A percentile compares a stretch with the other conserved stretches of the same genome.
Evolutionary conservation across 2,888 invertebrate species (phyloP).

Genomic region (Lasioglossum marginatum): DNA sequence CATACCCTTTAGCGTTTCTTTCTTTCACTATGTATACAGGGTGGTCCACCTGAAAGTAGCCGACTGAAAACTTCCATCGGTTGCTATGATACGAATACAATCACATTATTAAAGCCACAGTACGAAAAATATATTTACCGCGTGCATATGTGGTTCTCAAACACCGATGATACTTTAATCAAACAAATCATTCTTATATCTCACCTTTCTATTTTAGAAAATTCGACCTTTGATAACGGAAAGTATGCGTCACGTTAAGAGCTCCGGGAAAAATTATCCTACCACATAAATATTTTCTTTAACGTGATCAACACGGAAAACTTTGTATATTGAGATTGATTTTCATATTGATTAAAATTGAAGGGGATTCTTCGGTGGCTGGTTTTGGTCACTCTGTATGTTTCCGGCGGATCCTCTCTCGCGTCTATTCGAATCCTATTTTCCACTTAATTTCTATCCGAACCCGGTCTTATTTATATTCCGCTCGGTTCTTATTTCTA

Average conservation of each 20-base stretch:
- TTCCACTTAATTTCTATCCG: slow-evolving; percentile 39
- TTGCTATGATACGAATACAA: neutral
- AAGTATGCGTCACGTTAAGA: too few relatives aligned
- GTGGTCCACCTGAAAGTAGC: neutral
- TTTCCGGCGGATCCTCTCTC: neutral
- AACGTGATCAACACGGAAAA: too few relatives aligned
- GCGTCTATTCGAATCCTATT: slow-evolving; percentile 32
- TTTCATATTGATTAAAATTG: neutral
- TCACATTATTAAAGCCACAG: neutral
- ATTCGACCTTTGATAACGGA: too few relatives aligned
- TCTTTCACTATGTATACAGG: neutral
- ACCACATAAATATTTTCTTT: too few relatives aligned
- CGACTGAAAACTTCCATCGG: neutral
- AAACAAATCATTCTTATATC: neutral
- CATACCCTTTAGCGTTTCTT: neutral
- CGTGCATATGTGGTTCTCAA: neutral
- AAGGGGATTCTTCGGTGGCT: neutral
- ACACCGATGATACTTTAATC: neutral
- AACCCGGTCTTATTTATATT: slow-evolving; percentile 37
- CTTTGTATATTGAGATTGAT: neutral
- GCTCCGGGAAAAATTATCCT: neutral
- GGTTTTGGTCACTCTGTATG: neutral
- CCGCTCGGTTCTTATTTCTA: slow-evolving; percentile 24
- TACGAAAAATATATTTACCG: too few relatives aligned
- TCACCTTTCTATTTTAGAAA: too few relatives aligned